Evolutionary conservation across 2,888 invertebrate genomes (phyloP).

Genomic region (Tromatobia lineatoria): DNA sequence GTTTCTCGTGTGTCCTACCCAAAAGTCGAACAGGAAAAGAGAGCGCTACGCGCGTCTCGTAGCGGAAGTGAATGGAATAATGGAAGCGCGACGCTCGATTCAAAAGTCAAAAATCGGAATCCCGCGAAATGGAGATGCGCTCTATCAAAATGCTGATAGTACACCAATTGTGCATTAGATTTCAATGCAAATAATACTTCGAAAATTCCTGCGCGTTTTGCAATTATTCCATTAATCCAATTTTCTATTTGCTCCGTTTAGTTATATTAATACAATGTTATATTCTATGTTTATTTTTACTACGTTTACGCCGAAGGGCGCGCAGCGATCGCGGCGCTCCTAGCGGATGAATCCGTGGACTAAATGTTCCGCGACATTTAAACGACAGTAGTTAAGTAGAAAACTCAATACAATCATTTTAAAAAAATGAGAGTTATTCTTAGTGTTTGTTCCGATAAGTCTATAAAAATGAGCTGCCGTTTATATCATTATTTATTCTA

Average conservation of each 20-base stretch:
- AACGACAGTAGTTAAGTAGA: too few species aligned
- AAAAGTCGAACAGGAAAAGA: slow-evolving; percentile 72
- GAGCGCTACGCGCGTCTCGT: slow-evolving; percentile 61
- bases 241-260: neutral
- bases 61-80: slow-evolving; percentile 55
- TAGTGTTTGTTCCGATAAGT: too few species aligned
- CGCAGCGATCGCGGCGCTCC: slow-evolving; percentile 72
- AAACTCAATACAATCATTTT: too few species aligned
- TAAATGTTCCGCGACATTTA: too few species aligned
- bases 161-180: neutral
- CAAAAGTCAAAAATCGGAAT: slow-evolving; percentile 10
- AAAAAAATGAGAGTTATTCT: too few species aligned
- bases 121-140: neutral
- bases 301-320: neutral
- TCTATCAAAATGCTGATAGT: neutral
- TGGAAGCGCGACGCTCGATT: slow-evolving; percentile 13
- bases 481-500: too few species aligned
- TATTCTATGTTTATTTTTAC: neutral
- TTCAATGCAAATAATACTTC: neutral
- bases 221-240: neutral
- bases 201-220: neutral
- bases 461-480: too few species aligned
- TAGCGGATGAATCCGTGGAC: too few species aligned
- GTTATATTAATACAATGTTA: too few species aligned
- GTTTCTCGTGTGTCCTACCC: slow-evolving; percentile 84